A percentile compares a stretch with the other conserved stretches of the same genome.
Conservation (phyloP, 2,113 vertebrate genomes). For the Carassius carassius region DNA sequence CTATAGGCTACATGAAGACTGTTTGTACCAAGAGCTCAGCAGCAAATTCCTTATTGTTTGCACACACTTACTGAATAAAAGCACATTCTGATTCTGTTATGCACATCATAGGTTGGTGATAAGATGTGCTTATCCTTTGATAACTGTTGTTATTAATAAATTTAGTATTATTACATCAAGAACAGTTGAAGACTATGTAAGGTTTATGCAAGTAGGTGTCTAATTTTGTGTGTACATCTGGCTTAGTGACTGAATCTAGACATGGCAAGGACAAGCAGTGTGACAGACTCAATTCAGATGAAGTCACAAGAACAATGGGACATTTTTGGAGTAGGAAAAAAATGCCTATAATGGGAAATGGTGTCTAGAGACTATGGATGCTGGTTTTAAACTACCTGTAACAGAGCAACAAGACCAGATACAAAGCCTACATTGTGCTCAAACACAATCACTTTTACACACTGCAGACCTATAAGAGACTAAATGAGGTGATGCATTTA, state of each 20-base stretch:
- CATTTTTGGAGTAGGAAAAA: background rate
- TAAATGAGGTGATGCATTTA: background rate
- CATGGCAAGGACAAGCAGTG: constrained; percentile 20
- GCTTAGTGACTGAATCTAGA: constrained; percentile 16
- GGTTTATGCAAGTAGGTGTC: background rate
- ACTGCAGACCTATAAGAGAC: background rate
- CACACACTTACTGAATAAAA: too few species aligned
- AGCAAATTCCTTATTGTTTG: too few species aligned
- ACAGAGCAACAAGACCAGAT: background rate
- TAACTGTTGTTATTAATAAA: background rate
- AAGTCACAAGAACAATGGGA: constrained; percentile 27
- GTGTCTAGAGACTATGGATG: background rate
- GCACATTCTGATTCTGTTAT: too few species aligned
- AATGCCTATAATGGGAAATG: background rate
- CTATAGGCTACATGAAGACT: too few species aligned
- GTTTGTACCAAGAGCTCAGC: too few species aligned
- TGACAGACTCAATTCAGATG: constrained; percentile 23
- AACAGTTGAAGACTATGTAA: background rate
- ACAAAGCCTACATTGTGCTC: background rate
- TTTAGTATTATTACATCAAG: too few species aligned
- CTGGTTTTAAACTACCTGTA: background rate
- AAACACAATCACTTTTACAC: background rate
- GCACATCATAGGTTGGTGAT: background rate
- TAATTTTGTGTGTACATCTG: background rate
- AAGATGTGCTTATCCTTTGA: background rate